A percentile compares a stretch with the other conserved stretches of the same genome.
Conservation (phyloP, 2,797 vertebrate species). For the Onychomys leucogaster region DNA sequence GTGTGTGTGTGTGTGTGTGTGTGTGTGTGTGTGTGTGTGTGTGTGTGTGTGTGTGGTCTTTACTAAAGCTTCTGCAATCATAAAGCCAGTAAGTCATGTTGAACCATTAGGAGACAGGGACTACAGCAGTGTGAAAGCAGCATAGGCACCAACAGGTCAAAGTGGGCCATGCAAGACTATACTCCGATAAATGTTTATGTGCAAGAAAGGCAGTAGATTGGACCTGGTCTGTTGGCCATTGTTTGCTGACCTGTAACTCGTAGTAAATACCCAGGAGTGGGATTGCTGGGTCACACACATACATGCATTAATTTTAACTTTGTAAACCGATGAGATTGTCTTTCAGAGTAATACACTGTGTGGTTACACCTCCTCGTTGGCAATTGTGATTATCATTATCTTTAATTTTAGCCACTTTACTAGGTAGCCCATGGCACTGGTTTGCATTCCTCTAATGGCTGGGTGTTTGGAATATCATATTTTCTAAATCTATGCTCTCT, state of each 20-base stretch:
- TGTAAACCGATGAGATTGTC: background rate
- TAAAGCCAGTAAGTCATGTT: background rate
- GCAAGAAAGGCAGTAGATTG: background rate
- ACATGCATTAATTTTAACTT: background rate
- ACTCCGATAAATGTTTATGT: conserved; percentile 49
- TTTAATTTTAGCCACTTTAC: background rate
- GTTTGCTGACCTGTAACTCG: background rate
- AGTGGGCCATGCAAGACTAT: background rate
- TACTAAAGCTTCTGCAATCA: background rate
- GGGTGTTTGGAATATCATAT: background rate
- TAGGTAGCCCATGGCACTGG: background rate
- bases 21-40: background rate
- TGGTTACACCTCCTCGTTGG: background rate
- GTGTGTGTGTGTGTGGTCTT: background rate
- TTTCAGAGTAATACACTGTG: background rate
- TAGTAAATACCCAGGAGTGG: background rate
- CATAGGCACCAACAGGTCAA: background rate
- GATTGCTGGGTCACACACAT: background rate
- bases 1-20: too few species aligned
- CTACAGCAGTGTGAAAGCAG: background rate
- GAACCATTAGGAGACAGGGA: background rate
- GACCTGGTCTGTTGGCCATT: background rate
- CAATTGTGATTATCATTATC: background rate
- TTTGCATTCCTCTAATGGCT: background rate
- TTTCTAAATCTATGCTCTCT: background rate